These are phyloP conservation scores for Bambusicola thoracicus DNA, from an alignment of 2,113 vertebrate genomes.

Conservation along the genomic window DNA sequence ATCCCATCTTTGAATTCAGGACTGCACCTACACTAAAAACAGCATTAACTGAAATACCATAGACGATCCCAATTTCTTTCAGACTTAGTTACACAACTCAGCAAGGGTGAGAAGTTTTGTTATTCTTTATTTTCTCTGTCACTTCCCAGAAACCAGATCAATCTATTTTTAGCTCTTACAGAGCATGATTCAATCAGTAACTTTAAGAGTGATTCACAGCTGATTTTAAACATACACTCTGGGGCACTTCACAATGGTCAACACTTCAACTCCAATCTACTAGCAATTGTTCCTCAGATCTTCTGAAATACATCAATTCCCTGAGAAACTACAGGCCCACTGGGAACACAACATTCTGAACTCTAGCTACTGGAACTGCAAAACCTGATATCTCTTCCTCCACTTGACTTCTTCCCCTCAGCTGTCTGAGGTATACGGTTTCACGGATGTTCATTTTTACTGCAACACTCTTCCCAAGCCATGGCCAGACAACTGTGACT, in stretches of 20 bases:
- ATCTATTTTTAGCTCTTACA: slow-evolving; percentile 11
- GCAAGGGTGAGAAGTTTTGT: slow-evolving; percentile 19
- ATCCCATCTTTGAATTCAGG: neutral
- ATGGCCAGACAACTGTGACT: neutral
- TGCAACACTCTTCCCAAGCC: neutral
- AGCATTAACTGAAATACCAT: neutral
- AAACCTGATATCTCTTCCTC: neutral
- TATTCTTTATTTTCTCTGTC: slow-evolving; percentile 44
- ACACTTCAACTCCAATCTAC: neutral
- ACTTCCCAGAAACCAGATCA: slow-evolving; percentile 40
- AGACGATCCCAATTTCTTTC: neutral
- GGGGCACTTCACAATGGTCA: neutral
- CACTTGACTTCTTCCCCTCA: neutral
- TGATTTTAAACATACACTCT: neutral
- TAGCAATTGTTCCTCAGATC: neutral
- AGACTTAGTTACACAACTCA: neutral
- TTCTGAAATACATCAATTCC: neutral
- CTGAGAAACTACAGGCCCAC: neutral
- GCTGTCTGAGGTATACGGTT: neutral
- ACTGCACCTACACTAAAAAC: neutral
- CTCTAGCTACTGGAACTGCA: neutral
- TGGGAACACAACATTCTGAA: neutral
- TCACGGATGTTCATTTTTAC: neutral
- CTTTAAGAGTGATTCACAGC: slow-evolving; percentile 16
- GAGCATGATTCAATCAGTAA: neutral